These are phyloP conservation scores for Aplysina aerophoba DNA, from an alignment of 37 sponge, comb jelly and placozoan genomes.

Conservation along the genomic window DNA sequence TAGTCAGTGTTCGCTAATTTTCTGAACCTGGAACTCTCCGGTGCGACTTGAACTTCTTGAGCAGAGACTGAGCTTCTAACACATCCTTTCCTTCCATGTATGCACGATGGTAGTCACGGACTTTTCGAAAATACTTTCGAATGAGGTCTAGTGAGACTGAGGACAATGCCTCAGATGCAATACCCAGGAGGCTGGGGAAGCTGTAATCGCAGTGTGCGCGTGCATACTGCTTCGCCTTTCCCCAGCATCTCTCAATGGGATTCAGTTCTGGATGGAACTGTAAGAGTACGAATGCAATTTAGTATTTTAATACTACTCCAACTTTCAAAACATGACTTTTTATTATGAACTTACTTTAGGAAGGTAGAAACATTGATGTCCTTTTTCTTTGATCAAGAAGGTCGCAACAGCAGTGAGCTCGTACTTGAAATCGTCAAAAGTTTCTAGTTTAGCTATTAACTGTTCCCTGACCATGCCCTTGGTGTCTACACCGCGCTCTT, in stretches of 20 bases:
- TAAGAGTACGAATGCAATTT: too few relatives aligned
- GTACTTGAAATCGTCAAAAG: neutral
- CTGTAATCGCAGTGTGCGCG: slow-evolving; percentile 2
- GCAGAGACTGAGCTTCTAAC: neutral
- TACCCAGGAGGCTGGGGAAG: neutral
- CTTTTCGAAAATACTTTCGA: slow-evolving; percentile 10
- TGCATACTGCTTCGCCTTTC: neutral
- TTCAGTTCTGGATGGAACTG: neutral
- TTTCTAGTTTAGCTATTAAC: neutral
- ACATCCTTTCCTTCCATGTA: neutral
- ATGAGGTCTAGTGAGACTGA: neutral
- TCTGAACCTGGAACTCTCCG: neutral
- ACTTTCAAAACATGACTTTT: too few relatives aligned
- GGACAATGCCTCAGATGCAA: neutral
- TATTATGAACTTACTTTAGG: too few relatives aligned
- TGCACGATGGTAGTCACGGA: neutral
- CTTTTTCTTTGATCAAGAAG: neutral
- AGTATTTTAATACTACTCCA: too few relatives aligned
- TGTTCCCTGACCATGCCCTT: neutral
- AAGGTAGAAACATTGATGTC: neutral
- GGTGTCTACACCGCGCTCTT: neutral
- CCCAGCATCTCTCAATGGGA: neutral
- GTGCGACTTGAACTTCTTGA: neutral
- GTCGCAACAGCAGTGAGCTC: too few relatives aligned
- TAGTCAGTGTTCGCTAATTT: too few relatives aligned